These are phyloP conservation scores for Lepidonotus clava DNA, from an alignment of 2,888 invertebrate genomes.

Conservation along the genomic window DNA sequence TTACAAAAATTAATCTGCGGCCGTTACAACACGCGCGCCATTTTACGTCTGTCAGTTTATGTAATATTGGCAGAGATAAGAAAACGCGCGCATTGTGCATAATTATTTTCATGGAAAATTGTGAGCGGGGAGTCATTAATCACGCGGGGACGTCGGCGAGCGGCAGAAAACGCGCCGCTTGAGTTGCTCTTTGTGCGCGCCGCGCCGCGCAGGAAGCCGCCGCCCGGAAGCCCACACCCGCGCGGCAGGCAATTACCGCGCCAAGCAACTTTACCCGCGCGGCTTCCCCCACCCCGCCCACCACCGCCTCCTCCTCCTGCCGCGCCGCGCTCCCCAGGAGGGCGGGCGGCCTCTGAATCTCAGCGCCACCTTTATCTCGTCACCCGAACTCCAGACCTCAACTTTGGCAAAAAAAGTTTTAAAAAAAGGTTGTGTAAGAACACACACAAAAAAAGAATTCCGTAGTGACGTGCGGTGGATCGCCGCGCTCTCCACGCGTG, in stretches of 20 bases:
- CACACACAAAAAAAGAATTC: no score
- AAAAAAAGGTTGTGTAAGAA: no score
- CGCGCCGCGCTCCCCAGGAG: no score
- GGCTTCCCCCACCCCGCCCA: neutral
- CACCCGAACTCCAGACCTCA: no score
- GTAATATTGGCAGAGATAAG: constrained; percentile 56
- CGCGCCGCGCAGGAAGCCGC: constrained; percentile 9
- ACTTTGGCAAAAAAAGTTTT: no score
- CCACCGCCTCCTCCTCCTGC: neutral
- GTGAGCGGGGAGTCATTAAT: neutral
- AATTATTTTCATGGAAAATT: constrained; percentile 58
- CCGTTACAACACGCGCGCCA: constrained; percentile 30
- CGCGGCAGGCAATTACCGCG: constrained; percentile 32
- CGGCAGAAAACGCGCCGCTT: neutral
- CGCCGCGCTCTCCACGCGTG: no score
- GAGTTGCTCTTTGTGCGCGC: constrained; percentile 16
- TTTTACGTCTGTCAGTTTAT: constrained; percentile 54
- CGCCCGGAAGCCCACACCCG: constrained; percentile 45
- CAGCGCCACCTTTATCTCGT: neutral
- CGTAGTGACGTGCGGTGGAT: no score
- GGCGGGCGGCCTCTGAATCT: no score
- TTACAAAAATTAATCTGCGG: constrained; percentile 56
- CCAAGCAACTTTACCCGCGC: neutral
- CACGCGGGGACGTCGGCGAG: neutral
- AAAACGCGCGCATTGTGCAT: constrained; percentile 56